These are phyloP conservation scores for Tenthredo scrophulariae DNA, from an alignment of 2,888 invertebrate species.

Conservation along the genomic window DNA sequence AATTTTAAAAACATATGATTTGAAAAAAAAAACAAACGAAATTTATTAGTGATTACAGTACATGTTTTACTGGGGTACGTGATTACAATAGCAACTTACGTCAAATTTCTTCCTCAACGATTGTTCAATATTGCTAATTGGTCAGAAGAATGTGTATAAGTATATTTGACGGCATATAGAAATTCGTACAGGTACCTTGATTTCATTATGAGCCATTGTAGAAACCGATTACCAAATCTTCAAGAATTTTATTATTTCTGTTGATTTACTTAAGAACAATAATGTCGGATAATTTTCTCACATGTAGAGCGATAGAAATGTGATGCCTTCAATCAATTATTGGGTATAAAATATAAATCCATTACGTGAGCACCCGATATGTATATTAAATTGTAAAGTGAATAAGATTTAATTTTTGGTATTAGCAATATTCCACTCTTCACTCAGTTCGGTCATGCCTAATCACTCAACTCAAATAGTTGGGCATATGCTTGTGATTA, in stretches of 20 bases:
- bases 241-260: not conserved
- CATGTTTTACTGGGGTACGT: not conserved
- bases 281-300: not conserved
- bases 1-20: not conserved
- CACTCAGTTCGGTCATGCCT: constrained; percentile 29
- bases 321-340: not conserved
- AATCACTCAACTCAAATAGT: constrained; percentile 83
- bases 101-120: not conserved
- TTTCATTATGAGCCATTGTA: not conserved
- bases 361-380: not conserved
- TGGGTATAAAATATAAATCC: not conserved
- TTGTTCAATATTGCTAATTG: not conserved
- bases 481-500: constrained; percentile 90
- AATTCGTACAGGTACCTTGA: not conserved
- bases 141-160: not conserved
- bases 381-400: not conserved
- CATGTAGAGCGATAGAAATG: not conserved
- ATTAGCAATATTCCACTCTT: constrained; percentile 23
- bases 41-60: not conserved
- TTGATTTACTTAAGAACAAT: not conserved
- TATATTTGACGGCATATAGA: not conserved
- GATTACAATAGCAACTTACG: not conserved
- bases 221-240: not conserved
- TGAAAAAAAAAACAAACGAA: not conserved
- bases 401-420: constrained; percentile 49